phyloP scores from a whole-genome alignment of 2,113 vertebrate genomes.

The Pachypanchax playfairii region DNA sequence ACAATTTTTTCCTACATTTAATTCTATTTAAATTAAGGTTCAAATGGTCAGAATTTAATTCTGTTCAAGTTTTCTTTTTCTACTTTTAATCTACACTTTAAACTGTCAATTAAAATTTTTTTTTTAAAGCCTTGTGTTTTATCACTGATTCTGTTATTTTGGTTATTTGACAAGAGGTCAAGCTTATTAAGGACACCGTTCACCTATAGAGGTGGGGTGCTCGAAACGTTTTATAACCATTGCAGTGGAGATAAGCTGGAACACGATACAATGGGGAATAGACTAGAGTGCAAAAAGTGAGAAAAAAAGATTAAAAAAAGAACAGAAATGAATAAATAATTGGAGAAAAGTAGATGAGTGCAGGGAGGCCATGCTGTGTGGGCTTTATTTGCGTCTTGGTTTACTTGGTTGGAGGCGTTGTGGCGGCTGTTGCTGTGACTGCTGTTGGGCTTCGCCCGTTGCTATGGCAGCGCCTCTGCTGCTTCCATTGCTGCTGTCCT shows the following conservation, averaged over 20 bases:
- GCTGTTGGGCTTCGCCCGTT: conserved; percentile 89
- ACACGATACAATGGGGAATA: conserved; percentile 65
- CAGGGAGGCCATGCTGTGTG: conserved; percentile 96
- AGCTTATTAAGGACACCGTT: conserved; percentile 19
- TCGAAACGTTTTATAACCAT: conserved; percentile 77
- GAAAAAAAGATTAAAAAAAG: conserved; percentile 19
- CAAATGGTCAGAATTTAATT: too few species aligned
- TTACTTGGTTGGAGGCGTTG: conserved; percentile 99
- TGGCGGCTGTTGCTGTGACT: conserved; percentile 88
- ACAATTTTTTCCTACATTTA: too few species aligned
- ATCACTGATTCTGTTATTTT: conserved; percentile 32
- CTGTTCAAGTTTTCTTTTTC: too few species aligned
- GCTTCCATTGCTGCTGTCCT: conserved; percentile 77
- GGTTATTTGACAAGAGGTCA: conserved; percentile 9
- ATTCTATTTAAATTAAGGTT: too few species aligned
- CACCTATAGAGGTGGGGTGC: conserved; percentile 72
- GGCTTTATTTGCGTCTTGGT: conserved; percentile 97
- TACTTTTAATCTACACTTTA: background rate
- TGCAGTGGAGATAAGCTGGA: conserved; percentile 78
- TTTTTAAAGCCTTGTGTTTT: background rate
- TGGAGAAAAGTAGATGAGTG: conserved; percentile 90
- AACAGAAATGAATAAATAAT: conserved; percentile 57
- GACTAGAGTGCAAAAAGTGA: conserved; percentile 14
- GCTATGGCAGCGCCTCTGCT: conserved; percentile 79
- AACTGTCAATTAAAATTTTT: background rate